Base-by-base conservation (phyloP, 2,797 vertebrate species). In the Macrochelys suwanniensis region DNA sequence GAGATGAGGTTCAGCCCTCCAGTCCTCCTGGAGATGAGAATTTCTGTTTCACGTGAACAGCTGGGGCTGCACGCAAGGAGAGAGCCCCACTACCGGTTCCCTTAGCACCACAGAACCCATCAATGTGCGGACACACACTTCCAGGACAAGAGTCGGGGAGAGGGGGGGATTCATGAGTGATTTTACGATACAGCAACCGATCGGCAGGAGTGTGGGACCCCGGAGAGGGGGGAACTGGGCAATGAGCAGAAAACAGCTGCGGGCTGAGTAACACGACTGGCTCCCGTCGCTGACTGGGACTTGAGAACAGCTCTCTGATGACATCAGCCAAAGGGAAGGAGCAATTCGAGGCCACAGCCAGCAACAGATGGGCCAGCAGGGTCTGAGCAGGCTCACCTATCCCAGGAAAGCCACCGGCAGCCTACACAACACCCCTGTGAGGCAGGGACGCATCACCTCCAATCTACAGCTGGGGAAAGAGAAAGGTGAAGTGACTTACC, bases 61-160 rank as follows among this genome's bases (percentile, higher is more conserved):
- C 65, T 23, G 31, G n/a, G 19, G n/a, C 74, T 77, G 26, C 45
- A 28, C 42, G 2, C 42, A 77, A 45, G 74, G 45, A 4, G 42
- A 26, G 74, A 11, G 19, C n/a, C 61, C 59, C 13, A 6, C 59
- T 16, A n/a, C 2, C 6, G 3, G 80, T 76, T 85, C 81, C 82
- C 78, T 77, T 19, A 49, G 4, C 17, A 54, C 85, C 89, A 91
- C 80, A 82, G 92, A 85, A 92, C 92, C 92, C 42, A 31, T 74
- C n/a, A 15, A 91, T 92, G 92, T 87, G 84, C 82, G 5, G 19
- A 21, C 7, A 33, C 31, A 16, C 59, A 16, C 59, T 21, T 71
- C n/a, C n/a, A 71, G 65, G n/a, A 42, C 65, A 42, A 42, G 65
- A 42, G n/a, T 10, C 4, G n/a, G 65, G 65, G 7, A 28, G 59